Base-by-base conservation (phyloP, 1,140 invertebrate species). In the Pseudomyrmex cubaensis region DNA sequence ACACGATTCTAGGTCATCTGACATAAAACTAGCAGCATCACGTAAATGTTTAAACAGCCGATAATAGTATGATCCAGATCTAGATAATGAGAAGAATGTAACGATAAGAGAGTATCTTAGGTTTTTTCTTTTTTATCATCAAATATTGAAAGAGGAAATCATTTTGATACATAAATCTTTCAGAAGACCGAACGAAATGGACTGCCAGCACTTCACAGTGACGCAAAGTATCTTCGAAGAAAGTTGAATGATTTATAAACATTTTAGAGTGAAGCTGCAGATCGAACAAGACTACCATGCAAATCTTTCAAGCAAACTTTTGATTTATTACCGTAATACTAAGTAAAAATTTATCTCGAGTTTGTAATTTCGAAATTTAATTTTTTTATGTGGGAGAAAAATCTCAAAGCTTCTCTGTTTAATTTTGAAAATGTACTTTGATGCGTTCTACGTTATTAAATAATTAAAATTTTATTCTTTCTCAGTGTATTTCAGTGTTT, bases 191-290 rank as follows among this genome's bases (percentile, higher is more conserved):
- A 15, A 9, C 2, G 17, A 70, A 70, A 35, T 72, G 10, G 25
- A 72, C 12, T 15, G 13, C 15, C 69, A 35, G 15, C n/a, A 17
- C 57, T 10, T 57, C 10, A 35, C 9, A 72, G 13, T 50, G 17
- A 25, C 52, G 64, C 17, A 50, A 67, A 50, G 1, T 67, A 12
- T 50, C 46, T 72, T 35, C 56, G 12, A 35, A 17, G 25, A 48
- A 74, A 62, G 9, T 62, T 10, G 46, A 44, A 52, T 54, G 44
- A 62, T 54, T 52, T 76, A 62, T 76, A 63, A 76, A 76, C 22
- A 25, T 10, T 50, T 76, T 10, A 3, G 35, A 25, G 0, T 15
- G 10, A 63, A 63, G n/a, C 44, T 76, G 52, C 8, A 63, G 35
- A 35, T 35, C 12, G n/a, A 2, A 10, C 25, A 46, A 46, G 25